Conservation (phyloP, 2,888 invertebrate species). For the Macropis europaea region DNA sequence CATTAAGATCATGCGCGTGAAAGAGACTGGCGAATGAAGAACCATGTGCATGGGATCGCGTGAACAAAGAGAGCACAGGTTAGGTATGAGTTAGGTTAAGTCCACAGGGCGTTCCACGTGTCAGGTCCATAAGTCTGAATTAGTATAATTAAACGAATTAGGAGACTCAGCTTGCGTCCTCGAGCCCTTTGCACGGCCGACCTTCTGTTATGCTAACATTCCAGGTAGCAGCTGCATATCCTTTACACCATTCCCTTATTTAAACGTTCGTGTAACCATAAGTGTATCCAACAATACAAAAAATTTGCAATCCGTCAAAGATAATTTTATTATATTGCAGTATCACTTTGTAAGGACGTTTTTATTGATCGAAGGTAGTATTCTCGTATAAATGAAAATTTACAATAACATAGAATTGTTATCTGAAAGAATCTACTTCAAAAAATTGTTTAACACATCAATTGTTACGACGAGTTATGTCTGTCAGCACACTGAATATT, state of each 20-base stretch:
- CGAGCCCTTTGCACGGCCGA: conserved; percentile 42
- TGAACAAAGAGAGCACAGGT: conserved; percentile 60
- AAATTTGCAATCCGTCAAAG: too few relatives aligned
- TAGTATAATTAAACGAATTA: conserved; percentile 75
- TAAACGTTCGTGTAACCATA: not conserved
- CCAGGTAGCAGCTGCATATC: conserved; percentile 7
- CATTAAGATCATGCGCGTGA: not conserved
- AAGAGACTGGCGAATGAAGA: conserved; percentile 19
- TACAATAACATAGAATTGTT: too few relatives aligned
- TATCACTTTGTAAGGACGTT: too few relatives aligned
- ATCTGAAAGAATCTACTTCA: too few relatives aligned
- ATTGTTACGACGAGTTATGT: too few relatives aligned
- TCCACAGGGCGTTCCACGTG: conserved; percentile 43
- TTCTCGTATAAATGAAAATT: too few relatives aligned
- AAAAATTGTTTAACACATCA: too few relatives aligned
- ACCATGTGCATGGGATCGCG: conserved; percentile 38
- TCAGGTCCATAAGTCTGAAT: conserved; percentile 69
- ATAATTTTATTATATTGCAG: too few relatives aligned
- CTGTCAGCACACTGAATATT: too few relatives aligned
- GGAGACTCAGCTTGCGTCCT: conserved; percentile 54
- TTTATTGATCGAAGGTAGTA: too few relatives aligned
- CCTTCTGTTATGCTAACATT: conserved; percentile 9
- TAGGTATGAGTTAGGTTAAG: too few relatives aligned
- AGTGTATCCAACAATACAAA: too few relatives aligned
- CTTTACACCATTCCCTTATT: not conserved